Conservation (phyloP, 2,113 vertebrate genomes). For the Circaetus gallicus region DNA sequence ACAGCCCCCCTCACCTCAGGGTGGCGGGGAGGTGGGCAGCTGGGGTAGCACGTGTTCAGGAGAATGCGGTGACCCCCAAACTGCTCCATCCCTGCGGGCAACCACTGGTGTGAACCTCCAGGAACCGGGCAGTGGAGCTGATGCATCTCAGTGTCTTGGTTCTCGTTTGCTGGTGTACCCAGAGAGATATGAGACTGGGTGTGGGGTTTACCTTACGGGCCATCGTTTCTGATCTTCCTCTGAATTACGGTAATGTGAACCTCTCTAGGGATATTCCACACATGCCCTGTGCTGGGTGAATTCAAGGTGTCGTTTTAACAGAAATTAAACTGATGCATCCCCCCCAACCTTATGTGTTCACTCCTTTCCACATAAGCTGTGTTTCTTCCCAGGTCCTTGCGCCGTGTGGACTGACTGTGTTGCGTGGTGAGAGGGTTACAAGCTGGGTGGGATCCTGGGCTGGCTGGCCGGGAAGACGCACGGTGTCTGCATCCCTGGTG, state of each 20-base stretch:
- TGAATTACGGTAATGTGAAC: not conserved
- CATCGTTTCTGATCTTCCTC: not conserved
- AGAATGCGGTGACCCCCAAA: not conserved
- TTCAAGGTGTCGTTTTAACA: not conserved
- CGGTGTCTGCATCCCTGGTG: not conserved
- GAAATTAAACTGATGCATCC: not conserved
- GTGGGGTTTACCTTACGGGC: not conserved
- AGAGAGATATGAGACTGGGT: not conserved
- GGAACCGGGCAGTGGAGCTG: accelerated
- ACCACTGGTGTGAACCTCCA: not conserved
- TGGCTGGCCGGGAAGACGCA: not conserved
- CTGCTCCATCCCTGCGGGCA: not conserved
- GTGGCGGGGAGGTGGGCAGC: not conserved
- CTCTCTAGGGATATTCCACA: not conserved
- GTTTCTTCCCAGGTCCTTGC: not conserved
- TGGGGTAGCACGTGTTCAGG: not conserved
- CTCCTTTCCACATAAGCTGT: not conserved
- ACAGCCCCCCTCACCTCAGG: not conserved
- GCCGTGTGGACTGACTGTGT: accelerated
- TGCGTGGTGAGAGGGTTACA: not conserved
- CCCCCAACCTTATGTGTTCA: accelerated
- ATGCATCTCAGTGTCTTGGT: not conserved
- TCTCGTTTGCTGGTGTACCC: not conserved
- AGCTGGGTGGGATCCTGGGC: not conserved
- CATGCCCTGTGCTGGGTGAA: accelerated